phyloP scores from a whole-genome alignment of 2,797 vertebrate species.

The Anguilla marmorata region DNA sequence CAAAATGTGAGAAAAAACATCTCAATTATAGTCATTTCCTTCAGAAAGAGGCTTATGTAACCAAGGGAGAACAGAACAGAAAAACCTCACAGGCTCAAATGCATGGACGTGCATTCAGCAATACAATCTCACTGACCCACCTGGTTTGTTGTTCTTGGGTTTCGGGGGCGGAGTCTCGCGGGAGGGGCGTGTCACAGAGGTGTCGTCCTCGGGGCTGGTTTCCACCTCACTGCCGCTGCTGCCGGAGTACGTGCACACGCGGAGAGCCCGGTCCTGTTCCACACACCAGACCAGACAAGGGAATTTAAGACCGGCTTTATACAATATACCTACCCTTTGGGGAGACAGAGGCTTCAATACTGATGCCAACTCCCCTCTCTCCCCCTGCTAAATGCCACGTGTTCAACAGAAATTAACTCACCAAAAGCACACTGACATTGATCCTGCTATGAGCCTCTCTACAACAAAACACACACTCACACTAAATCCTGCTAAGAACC shows the following conservation, averaged over 20 bases:
- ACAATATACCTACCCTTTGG: neutral
- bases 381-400: no score
- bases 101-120: neutral
- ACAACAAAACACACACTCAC: neutral
- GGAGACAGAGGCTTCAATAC: neutral
- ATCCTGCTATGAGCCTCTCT: neutral
- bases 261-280: conserved; percentile 60
- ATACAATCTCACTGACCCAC: conserved; percentile 34
- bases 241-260: conserved; percentile 60
- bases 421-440: neutral
- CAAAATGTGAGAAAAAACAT: neutral
- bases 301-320: neutral
- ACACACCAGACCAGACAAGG: conserved; percentile 23
- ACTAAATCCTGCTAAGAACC: neutral
- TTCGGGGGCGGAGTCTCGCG: conserved; percentile 58
- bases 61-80: neutral
- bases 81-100: neutral
- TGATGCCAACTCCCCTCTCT: neutral
- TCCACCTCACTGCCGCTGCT: conserved; percentile 60
- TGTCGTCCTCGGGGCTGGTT: conserved; percentile 54
- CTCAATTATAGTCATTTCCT: neutral
- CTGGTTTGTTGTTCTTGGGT: conserved; percentile 62
- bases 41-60: neutral
- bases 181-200: conserved; percentile 56
- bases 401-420: neutral